Evolutionary conservation across 1,140 invertebrate genomes (phyloP).

Genomic region (Vanessa atalanta): DNA sequence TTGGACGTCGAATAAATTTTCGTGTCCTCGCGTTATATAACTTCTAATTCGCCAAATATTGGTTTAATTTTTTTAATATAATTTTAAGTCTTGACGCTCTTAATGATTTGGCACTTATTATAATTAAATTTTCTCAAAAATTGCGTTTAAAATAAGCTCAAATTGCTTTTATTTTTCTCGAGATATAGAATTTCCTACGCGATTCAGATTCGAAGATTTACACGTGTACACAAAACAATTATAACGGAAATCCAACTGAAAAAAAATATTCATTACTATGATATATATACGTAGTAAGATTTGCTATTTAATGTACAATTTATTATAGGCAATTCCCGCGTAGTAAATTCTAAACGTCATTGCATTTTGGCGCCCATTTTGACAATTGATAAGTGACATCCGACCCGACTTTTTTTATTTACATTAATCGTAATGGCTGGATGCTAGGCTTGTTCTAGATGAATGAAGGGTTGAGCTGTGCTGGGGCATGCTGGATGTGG

Average conservation of each 20-base stretch:
- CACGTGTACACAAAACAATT: too few species aligned
- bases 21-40: not conserved
- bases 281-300: not conserved
- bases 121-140: conserved; percentile 12
- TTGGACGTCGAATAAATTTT: conserved; percentile 13
- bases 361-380: conserved; percentile 4
- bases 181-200: not conserved
- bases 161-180: conserved; percentile 1
- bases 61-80: conserved; percentile 14
- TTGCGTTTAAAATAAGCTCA: conserved; percentile 29
- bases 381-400: conserved; percentile 10
- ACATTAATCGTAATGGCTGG: conserved; percentile 74
- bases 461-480: conserved; percentile 71
- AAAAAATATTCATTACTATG: not conserved
- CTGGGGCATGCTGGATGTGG: conserved; percentile 63
- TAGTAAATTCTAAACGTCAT: not conserved
- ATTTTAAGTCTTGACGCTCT: conserved; percentile 20
- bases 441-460: conserved; percentile 72
- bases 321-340: not conserved
- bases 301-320: not conserved
- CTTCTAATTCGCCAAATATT: conserved; percentile 22
- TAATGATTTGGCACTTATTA: conserved; percentile 25
- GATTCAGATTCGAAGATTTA: not conserved
- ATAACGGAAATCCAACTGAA: not conserved
- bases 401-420: conserved; percentile 4